Percentiles rank a stretch among this genome's conserved stretches.
phyloP scores from a whole-genome alignment of 2,888 invertebrate genomes.

The Callimorpha dominula region DNA sequence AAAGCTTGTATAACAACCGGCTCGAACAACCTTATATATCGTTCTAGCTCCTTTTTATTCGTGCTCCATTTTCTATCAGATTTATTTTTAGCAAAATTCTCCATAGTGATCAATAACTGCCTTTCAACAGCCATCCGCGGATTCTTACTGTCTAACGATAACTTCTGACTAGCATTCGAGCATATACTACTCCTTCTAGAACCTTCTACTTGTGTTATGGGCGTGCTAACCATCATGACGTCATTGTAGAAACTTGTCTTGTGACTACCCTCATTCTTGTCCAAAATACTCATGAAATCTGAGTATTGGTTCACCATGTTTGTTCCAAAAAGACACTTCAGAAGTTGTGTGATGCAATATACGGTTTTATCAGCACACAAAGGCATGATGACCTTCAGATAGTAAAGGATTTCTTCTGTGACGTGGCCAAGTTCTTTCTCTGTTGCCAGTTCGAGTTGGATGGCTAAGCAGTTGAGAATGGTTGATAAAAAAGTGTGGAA shows the following conservation, averaged over 20 bases:
- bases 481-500: slow-evolving; percentile 90
- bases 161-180: slow-evolving; percentile 73
- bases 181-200: slow-evolving; percentile 68
- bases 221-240: slow-evolving; percentile 68
- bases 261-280: slow-evolving; percentile 41
- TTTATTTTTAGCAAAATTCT: slow-evolving; percentile 80
- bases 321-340: slow-evolving; percentile 92
- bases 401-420: slow-evolving; percentile 93
- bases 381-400: slow-evolving; percentile 90
- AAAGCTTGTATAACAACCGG: slow-evolving; percentile 97
- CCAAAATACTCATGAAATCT: slow-evolving; percentile 74
- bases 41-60: slow-evolving; percentile 86
- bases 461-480: slow-evolving; percentile 88
- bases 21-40: slow-evolving; percentile 97
- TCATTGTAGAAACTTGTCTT: slow-evolving; percentile 67
- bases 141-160: slow-evolving; percentile 69
- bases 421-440: slow-evolving; percentile 90
- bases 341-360: slow-evolving; percentile 91
- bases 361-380: slow-evolving; percentile 90
- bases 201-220: slow-evolving; percentile 53
- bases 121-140: slow-evolving; percentile 73
- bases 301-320: slow-evolving; percentile 87
- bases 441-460: slow-evolving; percentile 90
- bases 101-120: slow-evolving; percentile 75
- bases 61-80: slow-evolving; percentile 82